Percentiles rank a stretch among this genome's conserved stretches.
phyloP scores from a whole-genome alignment of 1,140 invertebrate species.

The Drosophila orosa region DNA sequence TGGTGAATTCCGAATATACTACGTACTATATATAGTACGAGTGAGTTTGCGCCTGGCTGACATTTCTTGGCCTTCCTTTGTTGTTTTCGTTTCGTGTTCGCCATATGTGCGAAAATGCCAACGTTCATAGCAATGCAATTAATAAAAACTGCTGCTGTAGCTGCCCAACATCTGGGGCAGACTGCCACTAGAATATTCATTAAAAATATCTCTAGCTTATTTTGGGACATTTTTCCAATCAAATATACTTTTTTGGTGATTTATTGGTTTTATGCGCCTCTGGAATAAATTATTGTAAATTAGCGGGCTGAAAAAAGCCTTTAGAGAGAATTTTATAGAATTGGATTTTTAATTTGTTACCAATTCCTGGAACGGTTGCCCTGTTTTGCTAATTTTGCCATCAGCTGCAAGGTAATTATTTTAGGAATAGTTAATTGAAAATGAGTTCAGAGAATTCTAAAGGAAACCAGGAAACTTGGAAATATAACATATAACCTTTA shows the following conservation, averaged over 20 bases:
- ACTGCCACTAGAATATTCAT: neutral
- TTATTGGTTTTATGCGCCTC: neutral
- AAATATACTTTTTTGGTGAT: neutral
- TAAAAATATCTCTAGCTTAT: neutral
- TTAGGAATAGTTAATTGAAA: neutral
- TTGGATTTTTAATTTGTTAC: neutral
- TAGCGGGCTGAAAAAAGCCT: neutral
- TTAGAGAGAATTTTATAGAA: neutral
- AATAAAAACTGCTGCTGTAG: conserved; percentile 20
- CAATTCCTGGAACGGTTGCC: neutral
- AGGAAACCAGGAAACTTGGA: neutral
- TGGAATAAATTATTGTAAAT: neutral
- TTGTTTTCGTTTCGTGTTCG: conserved; percentile 14
- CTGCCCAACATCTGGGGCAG: neutral
- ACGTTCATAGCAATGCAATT: conserved; percentile 49
- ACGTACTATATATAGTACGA: conserved; percentile 7
- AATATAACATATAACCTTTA: no score
- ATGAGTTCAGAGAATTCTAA: neutral
- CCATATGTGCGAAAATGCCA: conserved; percentile 48
- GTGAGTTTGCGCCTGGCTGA: conserved; percentile 17
- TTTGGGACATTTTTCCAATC: neutral
- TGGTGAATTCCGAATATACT: conserved; percentile 17
- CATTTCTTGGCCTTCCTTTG: conserved; percentile 44
- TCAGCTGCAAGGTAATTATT: neutral
- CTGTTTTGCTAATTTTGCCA: neutral